Evolutionary conservation across 53 echinoderm and acorn worm species (phyloP), one percentile per base, ranked within the genome.

Genomic region (Paracentrotus lividus): DNA sequence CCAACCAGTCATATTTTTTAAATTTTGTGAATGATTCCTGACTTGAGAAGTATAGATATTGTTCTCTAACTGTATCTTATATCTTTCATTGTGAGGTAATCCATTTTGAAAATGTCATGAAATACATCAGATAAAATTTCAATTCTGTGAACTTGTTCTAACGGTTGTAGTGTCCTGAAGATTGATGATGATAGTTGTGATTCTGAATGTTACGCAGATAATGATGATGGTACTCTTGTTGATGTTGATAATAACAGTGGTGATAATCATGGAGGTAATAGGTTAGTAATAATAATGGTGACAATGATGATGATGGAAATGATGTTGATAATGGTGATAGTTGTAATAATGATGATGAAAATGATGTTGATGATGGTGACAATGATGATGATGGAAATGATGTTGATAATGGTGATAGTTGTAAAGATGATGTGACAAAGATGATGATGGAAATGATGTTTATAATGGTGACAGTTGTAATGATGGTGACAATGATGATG

Each of bases 281-380:
- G n/a, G n/a, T n/a, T n/a, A n/a, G n/a, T n/a, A n/a, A n/a, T n/a
- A 7, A 31, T 8, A 29, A 8, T 0, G 15, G 23, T 60, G 66
- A 31, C 9, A 32, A 66, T 27, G 66, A 16, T 59, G 10, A 23
- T 60, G 60, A 66, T 27, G 5, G 32, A 31, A 14, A 66, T 66
- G 66, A 26, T 66, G 6, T 0, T 27, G 66, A 31, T 66, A 32
- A 29, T 31, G 32, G 13, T 66, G 66, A 26, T 91, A n/a, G n/a
- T n/a, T n/a, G n/a, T n/a, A n/a, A n/a, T n/a, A n/a, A n/a, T n/a
- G 47, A 75, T 72, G 52, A 72, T 91, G 91, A 58, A 49, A 34
- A 36, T 36, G 42, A 20, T 43, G 78, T 42, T 77, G 1, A 77
- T 77, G 77, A 13, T 77, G 43, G 6, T 77, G 42, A 77, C 29